Evolutionary conservation across 2,113 vertebrate species (phyloP).

Genomic region (Athene noctua): DNA sequence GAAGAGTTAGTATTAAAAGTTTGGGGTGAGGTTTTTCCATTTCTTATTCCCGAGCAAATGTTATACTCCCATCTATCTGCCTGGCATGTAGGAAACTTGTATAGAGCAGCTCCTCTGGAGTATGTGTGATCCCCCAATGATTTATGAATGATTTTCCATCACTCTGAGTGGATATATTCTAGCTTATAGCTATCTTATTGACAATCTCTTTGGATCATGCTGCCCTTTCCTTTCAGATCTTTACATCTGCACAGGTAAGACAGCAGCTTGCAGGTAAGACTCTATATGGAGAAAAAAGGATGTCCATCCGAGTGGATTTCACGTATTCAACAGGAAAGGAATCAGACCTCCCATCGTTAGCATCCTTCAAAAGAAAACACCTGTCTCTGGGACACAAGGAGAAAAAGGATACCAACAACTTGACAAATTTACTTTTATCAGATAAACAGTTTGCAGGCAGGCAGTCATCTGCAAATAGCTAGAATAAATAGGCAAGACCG

Average conservation of each 20-base stretch:
- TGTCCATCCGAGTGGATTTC: too few relatives aligned
- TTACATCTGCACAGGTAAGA: not conserved
- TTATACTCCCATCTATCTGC: not conserved
- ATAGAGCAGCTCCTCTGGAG: not conserved
- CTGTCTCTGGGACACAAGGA: not conserved
- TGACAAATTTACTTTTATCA: not conserved
- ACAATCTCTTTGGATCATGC: not conserved
- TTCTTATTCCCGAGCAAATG: not conserved
- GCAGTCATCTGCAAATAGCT: not conserved
- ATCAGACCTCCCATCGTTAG: not conserved
- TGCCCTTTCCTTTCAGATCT: not conserved
- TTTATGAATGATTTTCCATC: constrained; percentile 9
- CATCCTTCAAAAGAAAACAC: not conserved
- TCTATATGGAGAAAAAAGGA: not conserved
- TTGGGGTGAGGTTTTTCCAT: not conserved
- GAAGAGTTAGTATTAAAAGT: not conserved
- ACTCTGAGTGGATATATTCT: not conserved
- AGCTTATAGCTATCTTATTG: not conserved
- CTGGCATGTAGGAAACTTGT: not conserved
- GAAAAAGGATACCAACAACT: not conserved
- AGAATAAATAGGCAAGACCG: not conserved
- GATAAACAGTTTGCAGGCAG: not conserved
- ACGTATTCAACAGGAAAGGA: not conserved
- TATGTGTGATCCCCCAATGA: not conserved
- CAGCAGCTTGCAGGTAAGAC: not conserved